A percentile compares a stretch with the other conserved stretches of the same genome.
phyloP scores from a whole-genome alignment of 2,797 vertebrate species.

The Tolypeutes matacus region DNA sequence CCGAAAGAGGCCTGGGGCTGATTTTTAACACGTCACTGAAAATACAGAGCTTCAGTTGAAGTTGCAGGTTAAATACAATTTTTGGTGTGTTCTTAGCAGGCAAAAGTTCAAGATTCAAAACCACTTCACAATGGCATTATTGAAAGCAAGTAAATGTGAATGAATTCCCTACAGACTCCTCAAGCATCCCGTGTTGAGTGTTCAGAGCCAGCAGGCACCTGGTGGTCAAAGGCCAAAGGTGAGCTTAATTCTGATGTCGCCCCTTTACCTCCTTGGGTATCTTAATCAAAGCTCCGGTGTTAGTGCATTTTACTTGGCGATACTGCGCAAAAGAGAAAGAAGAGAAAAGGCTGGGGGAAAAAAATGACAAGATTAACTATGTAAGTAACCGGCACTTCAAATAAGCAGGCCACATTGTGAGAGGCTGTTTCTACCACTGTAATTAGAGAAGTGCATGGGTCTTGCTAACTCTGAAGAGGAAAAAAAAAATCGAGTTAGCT shows the following conservation, averaged over 20 bases:
- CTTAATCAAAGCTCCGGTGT: background rate
- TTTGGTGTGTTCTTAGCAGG: background rate
- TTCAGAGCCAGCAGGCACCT: background rate
- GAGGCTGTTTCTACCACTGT: background rate
- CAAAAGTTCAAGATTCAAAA: conserved; percentile 6
- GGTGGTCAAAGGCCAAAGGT: rapidly evolving
- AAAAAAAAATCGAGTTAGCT: background rate
- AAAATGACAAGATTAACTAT: background rate
- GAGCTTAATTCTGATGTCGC: background rate
- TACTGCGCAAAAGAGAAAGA: background rate
- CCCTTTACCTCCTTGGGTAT: background rate
- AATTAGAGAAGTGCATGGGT: background rate
- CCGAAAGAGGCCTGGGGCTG: background rate
- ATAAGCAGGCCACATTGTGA: conserved; percentile 43
- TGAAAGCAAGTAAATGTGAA: background rate
- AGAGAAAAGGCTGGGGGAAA: background rate
- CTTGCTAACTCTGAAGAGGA: background rate
- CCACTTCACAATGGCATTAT: background rate
- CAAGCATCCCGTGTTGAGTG: background rate
- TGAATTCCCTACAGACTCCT: background rate
- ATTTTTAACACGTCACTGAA: background rate
- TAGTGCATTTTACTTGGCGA: background rate
- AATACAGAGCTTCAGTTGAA: background rate
- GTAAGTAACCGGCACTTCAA: background rate
- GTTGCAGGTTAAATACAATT: background rate